These are phyloP conservation scores for Diploptera punctata DNA, from an alignment of 2,888 invertebrate genomes.

Conservation along the genomic window DNA sequence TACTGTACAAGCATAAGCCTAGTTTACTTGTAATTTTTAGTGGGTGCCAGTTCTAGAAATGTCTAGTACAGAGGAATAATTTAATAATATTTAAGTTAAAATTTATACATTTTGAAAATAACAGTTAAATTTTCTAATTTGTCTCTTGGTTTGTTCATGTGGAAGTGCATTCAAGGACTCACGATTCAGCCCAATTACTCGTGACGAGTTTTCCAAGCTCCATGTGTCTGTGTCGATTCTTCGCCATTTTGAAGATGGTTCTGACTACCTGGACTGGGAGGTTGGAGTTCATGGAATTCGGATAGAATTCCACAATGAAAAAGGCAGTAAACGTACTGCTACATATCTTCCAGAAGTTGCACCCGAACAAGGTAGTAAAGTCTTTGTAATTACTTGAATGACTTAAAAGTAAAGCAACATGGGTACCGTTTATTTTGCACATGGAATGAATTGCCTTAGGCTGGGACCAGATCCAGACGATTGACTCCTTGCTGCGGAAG, in stretches of 20 bases:
- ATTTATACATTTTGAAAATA: too few relatives aligned
- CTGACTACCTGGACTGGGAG: constrained; percentile 97
- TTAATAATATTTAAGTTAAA: too few relatives aligned
- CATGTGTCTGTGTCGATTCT: constrained; percentile 96
- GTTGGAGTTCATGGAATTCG: constrained; percentile 96
- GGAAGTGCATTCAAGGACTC: constrained; percentile 95
- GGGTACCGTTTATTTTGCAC: constrained; percentile 27
- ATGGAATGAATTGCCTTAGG: constrained; percentile 64
- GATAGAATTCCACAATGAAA: constrained; percentile 95
- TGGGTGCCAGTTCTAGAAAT: too few relatives aligned
- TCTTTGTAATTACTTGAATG: not conserved
- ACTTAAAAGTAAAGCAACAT: not conserved
- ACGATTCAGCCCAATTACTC: constrained; percentile 92
- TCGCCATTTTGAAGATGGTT: constrained; percentile 94
- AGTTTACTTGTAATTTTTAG: too few relatives aligned
- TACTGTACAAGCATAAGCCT: too few relatives aligned
- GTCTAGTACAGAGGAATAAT: too few relatives aligned
- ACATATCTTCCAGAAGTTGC: constrained; percentile 99
- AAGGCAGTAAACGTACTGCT: constrained; percentile 93
- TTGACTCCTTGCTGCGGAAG: constrained; percentile 96
- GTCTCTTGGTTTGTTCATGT: constrained; percentile 16
- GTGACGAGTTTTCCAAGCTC: constrained; percentile 91
- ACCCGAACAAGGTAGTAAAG: constrained; percentile 86
- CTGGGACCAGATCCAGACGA: constrained; percentile 98
- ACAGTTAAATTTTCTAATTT: not conserved